A percentile compares a stretch with the other conserved stretches of the same genome.
Conservation (phyloP, 2,113 vertebrate genomes). For the Symphodus melops region DNA sequence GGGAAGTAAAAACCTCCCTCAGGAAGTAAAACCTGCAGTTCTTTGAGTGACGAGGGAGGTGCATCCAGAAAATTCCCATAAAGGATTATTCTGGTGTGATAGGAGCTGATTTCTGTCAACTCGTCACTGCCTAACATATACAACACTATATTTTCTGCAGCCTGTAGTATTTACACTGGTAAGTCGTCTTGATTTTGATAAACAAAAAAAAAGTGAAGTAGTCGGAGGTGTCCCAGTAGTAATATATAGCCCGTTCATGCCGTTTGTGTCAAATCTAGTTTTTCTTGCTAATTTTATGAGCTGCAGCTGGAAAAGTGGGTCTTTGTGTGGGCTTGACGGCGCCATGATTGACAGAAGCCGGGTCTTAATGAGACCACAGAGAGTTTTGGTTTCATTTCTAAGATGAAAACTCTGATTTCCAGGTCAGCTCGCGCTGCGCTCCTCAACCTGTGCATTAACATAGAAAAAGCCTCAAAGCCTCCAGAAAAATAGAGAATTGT, state of each 20-base stretch:
- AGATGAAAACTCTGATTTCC: slow-evolving; percentile 6
- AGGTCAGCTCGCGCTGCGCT: background rate
- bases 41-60: slow-evolving; percentile 61
- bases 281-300: slow-evolving; percentile 1
- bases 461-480: background rate
- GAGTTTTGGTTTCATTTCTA: slow-evolving; percentile 22
- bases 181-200: slow-evolving; percentile 3
- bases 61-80: slow-evolving; percentile 58
- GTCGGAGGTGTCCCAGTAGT: background rate
- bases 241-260: background rate
- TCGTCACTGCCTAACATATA: slow-evolving; percentile 36
- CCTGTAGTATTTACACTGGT: background rate
- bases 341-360: background rate
- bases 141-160: slow-evolving; percentile 12
- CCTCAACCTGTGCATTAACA: background rate
- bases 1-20: slow-evolving; percentile 50
- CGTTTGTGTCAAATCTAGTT: slow-evolving; percentile 4
- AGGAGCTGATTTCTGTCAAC: slow-evolving; percentile 46
- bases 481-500: background rate
- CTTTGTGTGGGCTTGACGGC: slow-evolving; percentile 5
- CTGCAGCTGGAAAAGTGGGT: slow-evolving; percentile 13
- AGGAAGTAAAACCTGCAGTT: slow-evolving; percentile 44
- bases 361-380: slow-evolving; percentile 16
- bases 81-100: slow-evolving; percentile 57
- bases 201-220: background rate